These are phyloP conservation scores for Balanococcus diminutus DNA, from an alignment of 2,888 invertebrate species.

Conservation along the genomic window DNA sequence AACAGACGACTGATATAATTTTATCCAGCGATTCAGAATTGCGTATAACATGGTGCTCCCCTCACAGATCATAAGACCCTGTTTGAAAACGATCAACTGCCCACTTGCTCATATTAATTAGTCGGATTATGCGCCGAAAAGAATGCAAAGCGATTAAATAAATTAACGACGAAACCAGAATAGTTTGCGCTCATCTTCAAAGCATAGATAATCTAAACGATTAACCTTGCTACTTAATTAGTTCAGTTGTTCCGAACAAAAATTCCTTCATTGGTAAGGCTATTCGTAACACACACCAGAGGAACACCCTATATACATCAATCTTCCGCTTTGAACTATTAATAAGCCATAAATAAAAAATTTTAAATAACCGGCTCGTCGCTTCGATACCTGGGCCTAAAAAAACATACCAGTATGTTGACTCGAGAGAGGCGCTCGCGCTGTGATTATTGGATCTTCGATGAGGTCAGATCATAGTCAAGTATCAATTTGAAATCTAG, in stretches of 20 bases:
- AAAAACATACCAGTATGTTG: not conserved
- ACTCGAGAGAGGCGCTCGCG: not conserved
- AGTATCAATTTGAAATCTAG: not conserved
- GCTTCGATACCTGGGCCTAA: not conserved
- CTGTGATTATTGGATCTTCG: not conserved
- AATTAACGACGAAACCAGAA: not conserved
- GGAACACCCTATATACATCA: not conserved
- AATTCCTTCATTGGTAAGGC: not conserved
- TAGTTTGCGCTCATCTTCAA: not conserved
- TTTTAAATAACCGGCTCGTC: not conserved
- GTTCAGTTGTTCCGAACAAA: not conserved
- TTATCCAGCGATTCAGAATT: too few relatives aligned
- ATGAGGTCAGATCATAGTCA: not conserved
- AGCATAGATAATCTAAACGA: not conserved
- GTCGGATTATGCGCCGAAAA: not conserved
- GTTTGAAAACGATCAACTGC: not conserved
- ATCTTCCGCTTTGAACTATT: not conserved
- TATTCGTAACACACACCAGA: not conserved
- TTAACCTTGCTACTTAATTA: conserved; percentile 9
- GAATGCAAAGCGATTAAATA: not conserved
- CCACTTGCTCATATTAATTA: not conserved
- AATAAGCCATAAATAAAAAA: not conserved
- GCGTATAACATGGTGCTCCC: too few relatives aligned
- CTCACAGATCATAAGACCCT: too few relatives aligned
- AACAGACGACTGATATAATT: too few relatives aligned